These are phyloP conservation scores for Bombus impatiens DNA, from an alignment of 1,140 invertebrate genomes.

Conservation along the genomic window DNA sequence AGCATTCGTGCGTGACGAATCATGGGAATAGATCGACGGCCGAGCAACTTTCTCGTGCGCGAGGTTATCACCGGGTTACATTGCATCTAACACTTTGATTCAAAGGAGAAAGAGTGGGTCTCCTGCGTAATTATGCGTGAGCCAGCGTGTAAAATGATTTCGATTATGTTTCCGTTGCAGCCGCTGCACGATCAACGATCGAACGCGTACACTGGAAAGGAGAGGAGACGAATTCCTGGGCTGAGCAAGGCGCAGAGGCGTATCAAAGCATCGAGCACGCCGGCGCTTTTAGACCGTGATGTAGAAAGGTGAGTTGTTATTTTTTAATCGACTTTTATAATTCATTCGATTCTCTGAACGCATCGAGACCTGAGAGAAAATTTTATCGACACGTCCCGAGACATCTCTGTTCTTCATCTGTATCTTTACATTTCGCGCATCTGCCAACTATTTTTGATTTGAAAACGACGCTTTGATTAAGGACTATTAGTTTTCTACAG, in stretches of 20 bases:
- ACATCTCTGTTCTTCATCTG: neutral
- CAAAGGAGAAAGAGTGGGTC: neutral
- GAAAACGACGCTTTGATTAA: too few species aligned
- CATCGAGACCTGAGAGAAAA: neutral
- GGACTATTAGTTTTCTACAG: neutral
- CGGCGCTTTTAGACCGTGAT: slow-evolving; percentile 81
- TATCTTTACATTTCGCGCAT: neutral
- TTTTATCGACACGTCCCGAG: neutral
- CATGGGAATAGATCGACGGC: slow-evolving; percentile 57
- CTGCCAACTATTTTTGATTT: neutral
- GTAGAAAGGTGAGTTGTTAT: slow-evolving; percentile 74
- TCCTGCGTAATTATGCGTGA: slow-evolving; percentile 3
- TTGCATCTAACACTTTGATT: slow-evolving; percentile 1
- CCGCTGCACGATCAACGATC: slow-evolving; percentile 77
- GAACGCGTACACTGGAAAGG: slow-evolving; percentile 70
- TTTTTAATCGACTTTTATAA: slow-evolving; percentile 48
- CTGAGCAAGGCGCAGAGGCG: slow-evolving; percentile 80
- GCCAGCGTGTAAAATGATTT: slow-evolving; percentile 36
- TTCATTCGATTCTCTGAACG: neutral
- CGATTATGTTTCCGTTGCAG: slow-evolving; percentile 73
- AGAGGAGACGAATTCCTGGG: slow-evolving; percentile 77
- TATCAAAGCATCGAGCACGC: slow-evolving; percentile 83
- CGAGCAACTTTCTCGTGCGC: slow-evolving; percentile 43
- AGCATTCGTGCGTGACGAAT: slow-evolving; percentile 60
- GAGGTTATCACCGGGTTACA: slow-evolving; percentile 51